These are phyloP conservation scores for Agelas oroides DNA, from an alignment of 37 sponge, comb jelly and placozoan species.

Conservation along the genomic window DNA sequence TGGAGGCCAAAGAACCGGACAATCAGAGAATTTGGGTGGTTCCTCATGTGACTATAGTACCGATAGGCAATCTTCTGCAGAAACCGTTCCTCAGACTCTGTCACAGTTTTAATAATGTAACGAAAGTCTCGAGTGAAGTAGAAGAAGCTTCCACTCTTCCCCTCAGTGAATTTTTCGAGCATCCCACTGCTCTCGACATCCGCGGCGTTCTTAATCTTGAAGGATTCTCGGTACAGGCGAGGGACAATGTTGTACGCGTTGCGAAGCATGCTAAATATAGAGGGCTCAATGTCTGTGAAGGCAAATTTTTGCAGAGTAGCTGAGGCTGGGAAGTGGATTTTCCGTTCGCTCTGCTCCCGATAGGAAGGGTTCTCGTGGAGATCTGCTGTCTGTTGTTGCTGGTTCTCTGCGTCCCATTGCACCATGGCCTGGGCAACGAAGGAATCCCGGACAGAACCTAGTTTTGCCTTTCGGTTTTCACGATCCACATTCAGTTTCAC, in stretches of 20 bases:
- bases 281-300: constrained; percentile 82
- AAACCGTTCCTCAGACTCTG: constrained; percentile 64
- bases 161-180: constrained; percentile 95
- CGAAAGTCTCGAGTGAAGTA: constrained; percentile 87
- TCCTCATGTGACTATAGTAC: constrained; percentile 82
- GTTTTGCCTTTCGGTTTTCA: background rate
- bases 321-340: constrained; percentile 60
- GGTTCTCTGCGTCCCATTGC: constrained; percentile 44
- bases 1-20: constrained; percentile 86
- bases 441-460: constrained; percentile 55
- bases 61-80: constrained; percentile 53
- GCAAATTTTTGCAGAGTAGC: constrained; percentile 45
- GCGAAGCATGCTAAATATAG: constrained; percentile 74
- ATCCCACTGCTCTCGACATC: constrained; percentile 81
- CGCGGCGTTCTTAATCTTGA: constrained; percentile 56
- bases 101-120: constrained; percentile 93
- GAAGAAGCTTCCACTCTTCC: constrained; percentile 95
- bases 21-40: constrained; percentile 83
- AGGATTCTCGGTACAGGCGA: constrained; percentile 72
- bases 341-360: constrained; percentile 32
- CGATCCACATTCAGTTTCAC: constrained; percentile 36
- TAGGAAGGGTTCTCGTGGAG: constrained; percentile 39
- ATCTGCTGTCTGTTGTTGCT: constrained; percentile 28
- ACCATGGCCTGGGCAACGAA: constrained; percentile 63
- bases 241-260: constrained; percentile 47